Evolutionary conservation across 23 tunicate genomes (phyloP), one percentile per base, ranked within the genome.

Genomic region (Phallusia fumigata): DNA sequence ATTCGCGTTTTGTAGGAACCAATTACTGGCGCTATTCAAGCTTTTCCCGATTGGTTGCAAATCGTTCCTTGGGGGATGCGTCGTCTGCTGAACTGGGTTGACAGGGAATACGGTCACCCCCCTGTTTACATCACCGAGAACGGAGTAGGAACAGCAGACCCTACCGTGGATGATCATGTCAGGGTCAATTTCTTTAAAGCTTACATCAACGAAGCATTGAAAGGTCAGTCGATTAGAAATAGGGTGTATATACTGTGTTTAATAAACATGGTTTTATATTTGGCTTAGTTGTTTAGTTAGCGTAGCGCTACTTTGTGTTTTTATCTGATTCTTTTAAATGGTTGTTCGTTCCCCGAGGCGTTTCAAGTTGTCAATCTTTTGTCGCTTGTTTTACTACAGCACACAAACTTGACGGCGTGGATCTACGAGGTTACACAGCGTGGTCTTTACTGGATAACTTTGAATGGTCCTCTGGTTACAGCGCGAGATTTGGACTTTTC

Each of bases 371-470:
- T n/a, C n/a, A n/a, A 40, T 3, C 10, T 40, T 40, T 5, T 40
- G 5, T 40, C 47, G 10, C 47, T 40, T 74, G 53, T 18, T 35
- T 85, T 0, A 36, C 6, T 30, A 30, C 72, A 90, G 98, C 98
- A 0, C 78, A 81, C 53, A 30, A 53, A 34, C n/a, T 90, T 52
- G 99, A 95, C 53, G 89, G 87, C 0, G 99, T 95, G 32, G 87
- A 94, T 51, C 51, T 94, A 32, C 85, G 91, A 13, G 98, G 94
- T 0, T 94, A 94, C 82, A 94, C 98, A 6, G 98, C 98, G 33
- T 94, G 98, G 98, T 94, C 98, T 18, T 72, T 94, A 83, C 74
- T 94, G 90, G 98, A 94, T 64, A 94, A 94, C 81, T 94, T 94
- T 80, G 98, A 94, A 65, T 94, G 98, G 98, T 44, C 33, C 34